Base-by-base conservation (phyloP, 2,888 invertebrate species). In the Lasioglossum vierecki region DNA sequence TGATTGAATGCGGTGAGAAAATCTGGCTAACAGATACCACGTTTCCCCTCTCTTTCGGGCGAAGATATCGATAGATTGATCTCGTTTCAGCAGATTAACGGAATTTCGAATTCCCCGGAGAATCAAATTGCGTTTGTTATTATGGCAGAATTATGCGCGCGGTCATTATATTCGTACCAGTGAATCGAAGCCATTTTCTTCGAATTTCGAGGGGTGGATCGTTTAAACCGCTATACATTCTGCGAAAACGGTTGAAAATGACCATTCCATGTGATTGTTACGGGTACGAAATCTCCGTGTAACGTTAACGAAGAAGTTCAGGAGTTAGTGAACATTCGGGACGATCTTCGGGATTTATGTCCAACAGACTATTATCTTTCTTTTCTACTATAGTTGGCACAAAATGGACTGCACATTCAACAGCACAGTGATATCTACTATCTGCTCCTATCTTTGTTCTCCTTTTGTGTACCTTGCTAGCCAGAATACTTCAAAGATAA, bases 201-300 rank as follows among this genome's bases (percentile, higher is more conserved):
- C 72, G 72, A 46, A 46, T 72, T 72, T 72, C 46, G 46, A 46
- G 15, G 9, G 46, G 18, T n/a, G 63, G 72, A 46, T 72, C 44
- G 72, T 72, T 72, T 46, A 72, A 44, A 72, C 46, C 72, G 63
- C 60, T 60, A 60, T 60, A 60, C 60, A 60, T 60, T 60, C 60
- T 26, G 63, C 26, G 63, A 63, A 30, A 26, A 26, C 26, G 63
- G 63, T 30, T 26, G 63, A 63, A 63, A 63, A 63, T 30, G 63
- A 30, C 63, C 30, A 30, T 63, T 63, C 15, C 63, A 15, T 6
- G 63, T 30, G 63, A 63, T 63, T 26, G 57, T 30, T 30, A 30
- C 63, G 6, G 60, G 13, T 30, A 26, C 63, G 30, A 30, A 63
- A 26, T 30, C 26, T 30, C 30, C 30, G 26, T 30, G 15, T 13